Base-by-base conservation (phyloP, 2,888 invertebrate species). In the Horisme vitalbata region DNA sequence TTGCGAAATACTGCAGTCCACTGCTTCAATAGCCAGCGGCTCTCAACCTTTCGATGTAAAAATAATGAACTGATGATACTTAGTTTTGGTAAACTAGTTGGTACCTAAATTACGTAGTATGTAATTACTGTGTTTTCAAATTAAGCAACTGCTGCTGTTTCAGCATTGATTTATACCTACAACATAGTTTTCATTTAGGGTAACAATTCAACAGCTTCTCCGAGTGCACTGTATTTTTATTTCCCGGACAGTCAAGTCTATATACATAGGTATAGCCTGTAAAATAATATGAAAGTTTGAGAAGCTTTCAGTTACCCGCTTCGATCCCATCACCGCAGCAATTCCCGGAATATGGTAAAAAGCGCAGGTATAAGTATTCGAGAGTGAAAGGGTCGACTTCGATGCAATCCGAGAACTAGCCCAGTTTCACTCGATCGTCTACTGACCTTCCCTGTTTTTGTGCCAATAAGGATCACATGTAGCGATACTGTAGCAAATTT, bases 291-390 rank as follows among this genome's bases (percentile, higher is more conserved):
- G 1, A 14, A 65, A 77, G 68, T 85, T 88, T 88, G 84, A 71
- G 78, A 68, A 62, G 9, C 73, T 23, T 44, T 27, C 9, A 26
- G 33, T 11, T 4, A 24, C 7, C 26, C 41, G 46, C 52, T 56
- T 61, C 59, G 65, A 63, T 73, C 68, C 62, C 67, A 68, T 69
- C 67, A 68, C 66, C 60, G 67, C 66, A 68, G 66, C 66, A 73
- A 83, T 88, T 86, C 85, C 72, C 64, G 76, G 87, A 85, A 84
- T 50, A 60, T 57, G 66, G 73, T 78, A 87, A 89, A 88, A 89
- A 89, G 84, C 82, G 85, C 89, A 89, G 89, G 89, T 89, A 88
- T 61, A 72, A n/a, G n/a, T n/a, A n/a, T 63, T 75, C 71, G 87
- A 89, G 83, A 89, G 89, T 89, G 89, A 89, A 89, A 89, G 89